phyloP scores from a whole-genome alignment of 2,888 invertebrate genomes.

The Oeneis ivallda region DNA sequence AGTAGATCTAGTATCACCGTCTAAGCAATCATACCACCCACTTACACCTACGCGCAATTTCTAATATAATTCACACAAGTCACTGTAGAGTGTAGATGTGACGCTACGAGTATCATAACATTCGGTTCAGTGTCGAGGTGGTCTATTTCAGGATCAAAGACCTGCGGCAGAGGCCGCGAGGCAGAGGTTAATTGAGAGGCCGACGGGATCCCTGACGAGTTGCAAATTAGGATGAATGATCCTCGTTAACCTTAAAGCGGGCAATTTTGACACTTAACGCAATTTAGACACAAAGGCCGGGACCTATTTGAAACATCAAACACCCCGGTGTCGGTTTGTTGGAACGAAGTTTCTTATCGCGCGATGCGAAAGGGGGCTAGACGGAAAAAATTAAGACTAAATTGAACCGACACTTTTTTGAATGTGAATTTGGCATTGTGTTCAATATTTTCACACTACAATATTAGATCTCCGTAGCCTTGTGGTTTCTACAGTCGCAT shows the following conservation, averaged over 20 bases:
- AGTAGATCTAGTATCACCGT: not conserved
- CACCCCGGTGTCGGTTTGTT: not conserved
- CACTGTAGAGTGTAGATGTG: not conserved
- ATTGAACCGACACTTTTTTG: no score
- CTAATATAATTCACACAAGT: not conserved
- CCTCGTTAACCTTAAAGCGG: conserved; percentile 10
- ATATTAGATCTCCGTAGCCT: no score
- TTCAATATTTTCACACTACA: no score
- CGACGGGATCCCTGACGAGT: conserved; percentile 20
- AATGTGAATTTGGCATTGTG: no score
- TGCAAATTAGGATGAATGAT: conserved; percentile 31
- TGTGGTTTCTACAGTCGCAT: no score
- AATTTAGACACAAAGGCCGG: not conserved
- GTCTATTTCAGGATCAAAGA: conserved; percentile 31
- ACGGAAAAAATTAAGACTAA: no score
- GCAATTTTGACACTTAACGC: conserved; percentile 19
- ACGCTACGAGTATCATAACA: not conserved
- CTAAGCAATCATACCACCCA: not conserved
- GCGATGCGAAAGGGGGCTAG: no score
- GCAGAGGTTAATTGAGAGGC: conserved; percentile 32
- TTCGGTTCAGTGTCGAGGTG: not conserved
- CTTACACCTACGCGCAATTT: not conserved
- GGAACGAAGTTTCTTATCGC: no score
- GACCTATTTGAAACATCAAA: not conserved
- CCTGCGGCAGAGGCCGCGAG: conserved; percentile 15